Base-by-base conservation (phyloP, 2,797 vertebrate species). In the Adelosebastes latens region DNA sequence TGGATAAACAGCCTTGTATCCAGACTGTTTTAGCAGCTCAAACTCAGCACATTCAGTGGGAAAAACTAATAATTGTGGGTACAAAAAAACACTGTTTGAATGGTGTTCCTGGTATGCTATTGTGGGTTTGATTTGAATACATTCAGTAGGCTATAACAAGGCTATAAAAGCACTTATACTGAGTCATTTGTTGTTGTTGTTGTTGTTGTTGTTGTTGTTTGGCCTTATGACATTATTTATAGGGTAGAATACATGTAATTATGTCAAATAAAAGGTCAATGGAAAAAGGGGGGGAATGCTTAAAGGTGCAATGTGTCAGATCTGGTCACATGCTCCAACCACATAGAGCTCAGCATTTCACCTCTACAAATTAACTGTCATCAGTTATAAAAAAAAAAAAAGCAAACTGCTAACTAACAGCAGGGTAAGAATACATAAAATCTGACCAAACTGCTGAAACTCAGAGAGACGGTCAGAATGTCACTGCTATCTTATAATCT, bases 21-120 rank as follows among this genome's bases (percentile, higher is more conserved):
- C 52, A 68, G 72, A 68, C 72, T 56, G 69, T 72, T 76, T 75
- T 6, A 61, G 61, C 52, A 75, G 31, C 73, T 80, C 31, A 55
- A 83, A 75, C 39, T 65, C 58, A n/a, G 31, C 70, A 59, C 72
- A 75, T 20, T 72, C 32, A 79, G 18, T 64, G 64, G 34, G 25
- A 22, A 74, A 67, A 82, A 68, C 16, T 69, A 81, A 79, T 64
- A 56, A 72, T 2, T 11, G n/a, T 10, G 20, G 1, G 25, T 46
- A 24, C 36, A 29, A 62, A 29, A 69, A 39, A 4, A 29, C 22
- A 25, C 18, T 3, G 36, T 82, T 61, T 66, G 27, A 69, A 49
- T 76, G 46, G 20, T 32, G 18, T 16, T 68, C 49, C 55, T 68
- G 66, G 2, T 31, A n/a, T 1, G 14, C 2, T 29, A n/a, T 46